Percentiles rank a stretch among this genome's conserved stretches.
phyloP scores from a whole-genome alignment of 2,888 invertebrate genomes.

The Melangyna quadrimaculata region DNA sequence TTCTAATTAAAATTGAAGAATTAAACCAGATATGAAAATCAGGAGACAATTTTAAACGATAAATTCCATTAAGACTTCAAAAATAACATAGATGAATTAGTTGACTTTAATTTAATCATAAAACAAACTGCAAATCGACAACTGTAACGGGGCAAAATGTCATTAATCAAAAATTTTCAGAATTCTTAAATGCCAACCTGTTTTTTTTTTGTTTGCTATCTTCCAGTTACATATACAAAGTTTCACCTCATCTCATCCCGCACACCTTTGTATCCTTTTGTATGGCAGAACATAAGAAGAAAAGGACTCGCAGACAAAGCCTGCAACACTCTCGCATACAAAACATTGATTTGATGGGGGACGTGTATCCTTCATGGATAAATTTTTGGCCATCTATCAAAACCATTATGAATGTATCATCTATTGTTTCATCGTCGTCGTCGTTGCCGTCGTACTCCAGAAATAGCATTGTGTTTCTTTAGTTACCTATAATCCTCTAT shows the following conservation, averaged over 20 bases:
- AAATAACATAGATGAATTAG: constrained; percentile 33
- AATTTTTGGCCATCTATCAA: constrained; percentile 69
- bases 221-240: constrained; percentile 24
- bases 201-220: constrained; percentile 17
- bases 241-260: constrained; percentile 43
- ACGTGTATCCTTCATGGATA: constrained; percentile 46
- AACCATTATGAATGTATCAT: constrained; percentile 71
- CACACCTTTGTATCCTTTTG: constrained; percentile 46
- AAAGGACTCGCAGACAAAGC: constrained; percentile 22
- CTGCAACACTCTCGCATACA: background rate
- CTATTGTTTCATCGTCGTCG: constrained; percentile 58
- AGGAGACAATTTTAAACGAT: constrained; percentile 24
- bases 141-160: constrained; percentile 55
- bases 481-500: background rate
- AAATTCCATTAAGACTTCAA: constrained; percentile 50
- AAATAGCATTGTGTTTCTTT: constrained; percentile 24
- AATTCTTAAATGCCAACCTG: constrained; percentile 53
- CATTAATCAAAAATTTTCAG: constrained; percentile 71
- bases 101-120: constrained; percentile 60
- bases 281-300: background rate
- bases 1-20: background rate
- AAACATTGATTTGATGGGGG: constrained; percentile 28
- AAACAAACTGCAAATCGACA: constrained; percentile 66
- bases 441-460: background rate
- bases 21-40: background rate